Conservation (phyloP, 2,797 vertebrate species). For the Artibeus lituratus region DNA sequence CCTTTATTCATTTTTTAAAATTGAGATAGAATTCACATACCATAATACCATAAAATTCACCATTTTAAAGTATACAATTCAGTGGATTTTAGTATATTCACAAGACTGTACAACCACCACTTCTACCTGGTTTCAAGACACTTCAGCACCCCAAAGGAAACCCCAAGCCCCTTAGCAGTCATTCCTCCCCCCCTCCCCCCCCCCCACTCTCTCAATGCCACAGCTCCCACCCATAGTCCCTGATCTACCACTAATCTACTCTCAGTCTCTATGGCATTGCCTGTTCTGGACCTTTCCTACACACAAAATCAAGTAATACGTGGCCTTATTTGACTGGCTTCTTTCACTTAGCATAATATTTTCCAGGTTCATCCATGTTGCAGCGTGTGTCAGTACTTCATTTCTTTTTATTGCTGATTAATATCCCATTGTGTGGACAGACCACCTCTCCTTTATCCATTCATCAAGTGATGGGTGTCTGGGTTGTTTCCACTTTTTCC, state of each 20-base stretch:
- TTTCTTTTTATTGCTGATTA: slow-evolving; percentile 6
- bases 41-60: neutral
- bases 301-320: neutral
- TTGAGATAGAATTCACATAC: neutral
- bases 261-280: neutral
- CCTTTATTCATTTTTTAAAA: neutral
- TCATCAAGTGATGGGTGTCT: neutral
- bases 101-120: neutral
- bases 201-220: neutral
- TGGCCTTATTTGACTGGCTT: neutral
- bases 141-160: neutral
- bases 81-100: neutral
- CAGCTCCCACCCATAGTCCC: neutral
- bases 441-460: neutral
- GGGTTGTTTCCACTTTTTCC: neutral
- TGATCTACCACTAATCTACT: neutral
- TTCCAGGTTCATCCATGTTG: neutral
- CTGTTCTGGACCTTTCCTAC: neutral
- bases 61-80: neutral
- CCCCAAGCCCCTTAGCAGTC: neutral
- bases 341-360: neutral
- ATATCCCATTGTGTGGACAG: neutral
- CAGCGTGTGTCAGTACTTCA: neutral
- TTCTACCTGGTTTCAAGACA: neutral
- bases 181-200: neutral